These are phyloP conservation scores for Hymenopus coronatus DNA, from an alignment of 2,888 invertebrate species.

Conservation along the genomic window DNA sequence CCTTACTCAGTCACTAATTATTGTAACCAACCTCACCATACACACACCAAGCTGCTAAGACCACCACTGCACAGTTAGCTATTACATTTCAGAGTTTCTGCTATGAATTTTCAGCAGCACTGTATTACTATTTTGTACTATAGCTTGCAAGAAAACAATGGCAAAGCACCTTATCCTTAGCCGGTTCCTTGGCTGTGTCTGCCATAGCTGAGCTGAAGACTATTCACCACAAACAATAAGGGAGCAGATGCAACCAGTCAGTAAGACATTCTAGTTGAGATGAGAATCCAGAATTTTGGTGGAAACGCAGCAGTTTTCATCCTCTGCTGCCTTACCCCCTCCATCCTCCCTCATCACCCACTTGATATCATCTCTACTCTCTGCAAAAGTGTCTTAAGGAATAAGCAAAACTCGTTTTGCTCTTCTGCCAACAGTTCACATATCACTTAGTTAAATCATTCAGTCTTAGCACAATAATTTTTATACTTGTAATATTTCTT, in stretches of 20 bases:
- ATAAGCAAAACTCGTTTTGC: not conserved
- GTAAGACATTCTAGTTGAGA: not conserved
- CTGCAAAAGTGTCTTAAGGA: not conserved
- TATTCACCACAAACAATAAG: not conserved
- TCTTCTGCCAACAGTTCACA: not conserved
- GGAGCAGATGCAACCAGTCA: not conserved
- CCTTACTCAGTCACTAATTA: no score
- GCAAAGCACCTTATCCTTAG: slow-evolving; percentile 20
- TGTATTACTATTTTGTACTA: no score
- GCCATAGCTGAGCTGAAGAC: not conserved
- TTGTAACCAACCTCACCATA: no score
- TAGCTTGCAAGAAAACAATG: not conserved
- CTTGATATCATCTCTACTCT: not conserved
- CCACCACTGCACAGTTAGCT: no score
- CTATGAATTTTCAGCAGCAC: no score
- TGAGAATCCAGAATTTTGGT: slow-evolving; percentile 16
- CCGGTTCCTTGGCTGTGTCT: not conserved
- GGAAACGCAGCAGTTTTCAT: slow-evolving; percentile 26
- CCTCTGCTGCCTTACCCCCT: slow-evolving; percentile 3
- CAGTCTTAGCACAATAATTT: no score
- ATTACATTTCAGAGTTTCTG: no score
- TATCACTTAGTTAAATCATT: not conserved
- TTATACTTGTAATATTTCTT: no score
- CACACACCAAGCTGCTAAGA: no score
- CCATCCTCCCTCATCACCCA: slow-evolving; percentile 10